Conservation (phyloP, 2,113 vertebrate species). For the Lagopus leucura region DNA sequence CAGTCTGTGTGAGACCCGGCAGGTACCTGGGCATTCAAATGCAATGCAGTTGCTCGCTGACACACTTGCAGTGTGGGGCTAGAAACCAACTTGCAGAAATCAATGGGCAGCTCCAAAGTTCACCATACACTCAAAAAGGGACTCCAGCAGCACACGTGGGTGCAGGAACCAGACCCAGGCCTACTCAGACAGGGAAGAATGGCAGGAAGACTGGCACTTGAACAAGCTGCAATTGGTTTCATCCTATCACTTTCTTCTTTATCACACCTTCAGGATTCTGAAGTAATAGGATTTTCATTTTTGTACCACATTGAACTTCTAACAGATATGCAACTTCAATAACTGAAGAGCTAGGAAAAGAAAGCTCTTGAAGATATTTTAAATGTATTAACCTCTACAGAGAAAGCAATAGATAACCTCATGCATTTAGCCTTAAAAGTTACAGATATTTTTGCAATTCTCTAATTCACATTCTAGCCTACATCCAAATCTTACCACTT, state of each 20-base stretch:
- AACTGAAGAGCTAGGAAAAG: not conserved
- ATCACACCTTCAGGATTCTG: not conserved
- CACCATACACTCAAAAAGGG: not conserved
- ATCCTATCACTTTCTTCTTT: not conserved
- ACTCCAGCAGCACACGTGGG: fast-evolving
- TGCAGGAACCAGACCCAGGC: not conserved
- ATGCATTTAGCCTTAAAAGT: not conserved
- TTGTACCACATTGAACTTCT: not conserved
- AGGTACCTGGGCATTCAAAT: fast-evolving
- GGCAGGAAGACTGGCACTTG: fast-evolving
- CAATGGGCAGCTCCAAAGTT: not conserved
- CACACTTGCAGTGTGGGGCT: fast-evolving
- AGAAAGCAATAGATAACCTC: not conserved
- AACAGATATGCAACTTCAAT: not conserved
- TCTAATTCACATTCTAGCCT: not conserved
- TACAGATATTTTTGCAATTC: not conserved
- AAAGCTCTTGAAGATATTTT: not conserved
- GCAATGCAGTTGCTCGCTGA: not conserved
- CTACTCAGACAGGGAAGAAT: not conserved
- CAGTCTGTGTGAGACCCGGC: fast-evolving
- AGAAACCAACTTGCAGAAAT: not conserved
- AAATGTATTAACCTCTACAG: not conserved
- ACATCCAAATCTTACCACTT: not conserved
- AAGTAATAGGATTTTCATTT: not conserved
- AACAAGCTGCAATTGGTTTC: not conserved